Evolutionary conservation across 2,888 invertebrate genomes (phyloP), one percentile per base, ranked within the genome.

Genomic region (Netelia fuscicornis): DNA sequence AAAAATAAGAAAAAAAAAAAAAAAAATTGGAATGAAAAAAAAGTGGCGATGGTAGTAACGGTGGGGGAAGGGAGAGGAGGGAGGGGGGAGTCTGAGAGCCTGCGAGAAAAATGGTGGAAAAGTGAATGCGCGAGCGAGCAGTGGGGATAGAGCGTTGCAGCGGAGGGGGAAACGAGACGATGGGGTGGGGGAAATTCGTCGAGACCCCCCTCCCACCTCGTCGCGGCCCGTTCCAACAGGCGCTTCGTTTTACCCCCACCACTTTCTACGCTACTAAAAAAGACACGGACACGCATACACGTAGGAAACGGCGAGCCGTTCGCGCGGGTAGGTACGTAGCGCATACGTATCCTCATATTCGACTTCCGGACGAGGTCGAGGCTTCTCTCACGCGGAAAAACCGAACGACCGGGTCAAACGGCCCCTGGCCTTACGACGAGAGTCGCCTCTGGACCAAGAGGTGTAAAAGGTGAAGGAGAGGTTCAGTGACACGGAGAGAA

Each of bases 401-500:
- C 91, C 90, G 88, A 92, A 91, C 90, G 91, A 89, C 90, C 91
- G 91, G 92, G 92, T 92, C 91, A 92, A 92, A 92, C 91, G 91
- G 88, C 90, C 68, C 60, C 37, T 54, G 10, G 25, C 11, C 58
- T 68, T 60, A 70, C 60, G 84, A 88, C 78, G 89, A 30, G 72
- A 25, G 30, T 17, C 17, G 17, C 17, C 17, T 17, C 17, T 17
- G 17, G 17, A 17, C 17, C 0, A 17, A 17, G 17, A 90, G 90
- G 91, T 90, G 90, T 89, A 90, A 91, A 90, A 89, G 87, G 88
- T 77, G 11, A 48, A 13, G 13, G 82, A 88, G 86, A 88, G 89
- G 91, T 92, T 92, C 92, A 91, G 90, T 92, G 92, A 92, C 92
- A 92, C 91, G 90, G 86, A 90, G 91, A 91, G 90, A 91, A 92